Percentiles rank a stretch among this genome's conserved stretches.
These are phyloP conservation scores for Indicator indicator DNA, from an alignment of 2,113 vertebrate species.

Conservation along the genomic window DNA sequence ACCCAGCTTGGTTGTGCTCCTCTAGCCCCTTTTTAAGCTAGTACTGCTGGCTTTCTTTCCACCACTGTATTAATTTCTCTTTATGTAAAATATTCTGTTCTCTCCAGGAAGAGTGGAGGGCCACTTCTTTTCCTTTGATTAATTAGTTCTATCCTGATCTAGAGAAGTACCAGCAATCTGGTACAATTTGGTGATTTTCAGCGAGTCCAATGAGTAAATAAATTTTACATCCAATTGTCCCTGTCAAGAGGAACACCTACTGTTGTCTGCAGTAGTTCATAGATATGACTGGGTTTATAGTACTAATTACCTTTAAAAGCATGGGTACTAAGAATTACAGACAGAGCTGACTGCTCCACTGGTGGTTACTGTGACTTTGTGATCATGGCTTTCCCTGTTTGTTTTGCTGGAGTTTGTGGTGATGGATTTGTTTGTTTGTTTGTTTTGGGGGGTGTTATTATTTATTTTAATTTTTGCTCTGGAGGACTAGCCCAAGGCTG, in stretches of 20 bases:
- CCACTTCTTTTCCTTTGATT: neutral
- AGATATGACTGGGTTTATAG: neutral
- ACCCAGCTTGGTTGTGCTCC: neutral
- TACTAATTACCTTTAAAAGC: neutral
- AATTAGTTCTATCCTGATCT: neutral
- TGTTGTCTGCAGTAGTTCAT: neutral
- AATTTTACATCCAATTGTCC: neutral
- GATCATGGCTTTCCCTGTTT: neutral
- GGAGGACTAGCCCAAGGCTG: neutral
- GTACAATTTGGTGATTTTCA: neutral
- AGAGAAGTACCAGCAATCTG: neutral
- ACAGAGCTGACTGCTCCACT: neutral
- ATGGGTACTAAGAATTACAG: fast-evolving
- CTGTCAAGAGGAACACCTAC: neutral
- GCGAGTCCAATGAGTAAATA: neutral
- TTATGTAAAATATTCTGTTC: neutral
- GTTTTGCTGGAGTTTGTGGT: neutral
- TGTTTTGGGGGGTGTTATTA: neutral
- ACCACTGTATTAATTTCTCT: neutral
- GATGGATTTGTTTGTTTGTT: neutral
- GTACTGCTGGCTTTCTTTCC: neutral
- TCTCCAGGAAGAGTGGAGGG: neutral
- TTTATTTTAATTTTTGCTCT: neutral
- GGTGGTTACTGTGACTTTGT: neutral
- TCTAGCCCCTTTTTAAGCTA: neutral